Base-by-base conservation (phyloP, 2,797 vertebrate genomes). In the Denticeps clupeoides region DNA sequence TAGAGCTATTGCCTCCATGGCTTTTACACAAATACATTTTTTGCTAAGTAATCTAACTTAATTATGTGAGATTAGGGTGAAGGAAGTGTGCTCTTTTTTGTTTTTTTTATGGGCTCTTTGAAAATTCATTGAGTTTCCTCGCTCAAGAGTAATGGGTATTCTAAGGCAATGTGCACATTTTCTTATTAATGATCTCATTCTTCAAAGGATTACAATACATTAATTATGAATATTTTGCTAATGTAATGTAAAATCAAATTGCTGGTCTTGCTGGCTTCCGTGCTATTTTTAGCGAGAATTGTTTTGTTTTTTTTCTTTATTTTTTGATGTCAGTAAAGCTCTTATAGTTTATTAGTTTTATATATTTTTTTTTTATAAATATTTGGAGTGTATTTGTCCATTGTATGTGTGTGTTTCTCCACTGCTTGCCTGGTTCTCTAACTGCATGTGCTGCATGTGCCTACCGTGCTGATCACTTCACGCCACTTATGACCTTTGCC, bases 381-480 rank as follows among this genome's bases (percentile, higher is more conserved):
- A n/a, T n/a, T n/a, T n/a, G n/a, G n/a, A n/a, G n/a, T n/a, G n/a
- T 27, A 27, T 7, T 27, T 9, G 26, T 9, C 7, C 8, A 8
- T 26, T 27, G 7, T 18, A 44, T 10, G 1, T 29, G 23, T 19
- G 29, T 26, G 13, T 35, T 4, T 15, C 37, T 58, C 73, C 50
- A 45, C 75, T 45, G 76, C 85, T 78, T 82, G 73, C 83, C 81
- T 64, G 48, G 26, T 68, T 73, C 82, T 79, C 87, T 91, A 92
- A 92, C 85, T 89, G 92, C 95, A 93, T 89, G 92, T 72, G 69
- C 67, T 80, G 89, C 91, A 91, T 89, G 89, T 85, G 95, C 92
- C 87, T 90, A 80, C 87, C 89, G 79, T 88, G 89, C 94, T 88
- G 87, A 78, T 88, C 93, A 91, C 93, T 89, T 89, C 68, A 91